Conservation (phyloP, 2,113 vertebrate species). For the Carettochelys insculpta region DNA sequence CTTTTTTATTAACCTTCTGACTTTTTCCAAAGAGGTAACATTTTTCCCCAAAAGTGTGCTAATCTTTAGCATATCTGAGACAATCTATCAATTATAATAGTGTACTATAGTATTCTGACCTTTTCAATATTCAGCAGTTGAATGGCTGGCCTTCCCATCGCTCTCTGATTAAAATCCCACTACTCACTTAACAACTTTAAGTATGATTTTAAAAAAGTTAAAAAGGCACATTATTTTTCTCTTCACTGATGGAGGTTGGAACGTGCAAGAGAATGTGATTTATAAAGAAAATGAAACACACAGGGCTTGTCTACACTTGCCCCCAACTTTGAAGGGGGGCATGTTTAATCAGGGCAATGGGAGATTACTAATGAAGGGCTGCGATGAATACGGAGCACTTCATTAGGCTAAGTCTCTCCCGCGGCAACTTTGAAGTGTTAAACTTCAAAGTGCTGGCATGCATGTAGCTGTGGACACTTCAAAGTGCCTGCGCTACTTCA, state of each 20-base stretch:
- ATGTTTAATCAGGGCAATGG: too few relatives aligned
- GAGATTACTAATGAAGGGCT: too few relatives aligned
- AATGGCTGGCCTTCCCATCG: conserved; percentile 55
- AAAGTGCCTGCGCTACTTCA: too few relatives aligned
- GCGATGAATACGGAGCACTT: too few relatives aligned
- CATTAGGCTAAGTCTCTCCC: too few relatives aligned
- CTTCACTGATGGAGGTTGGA: conserved; percentile 39
- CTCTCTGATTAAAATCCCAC: conserved; percentile 60
- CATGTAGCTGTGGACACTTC: too few relatives aligned
- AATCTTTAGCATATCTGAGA: conserved; percentile 30
- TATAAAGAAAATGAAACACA: conserved; percentile 11
- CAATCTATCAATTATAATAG: conserved; percentile 48
- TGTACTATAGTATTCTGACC: conserved; percentile 48
- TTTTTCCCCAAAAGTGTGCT: conserved; percentile 35
- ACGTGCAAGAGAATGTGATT: neutral
- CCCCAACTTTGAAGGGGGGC: too few relatives aligned
- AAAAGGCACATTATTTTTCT: conserved; percentile 60
- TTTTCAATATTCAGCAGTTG: conserved; percentile 72
- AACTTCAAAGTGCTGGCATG: too few relatives aligned
- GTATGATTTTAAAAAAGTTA: conserved; percentile 68
- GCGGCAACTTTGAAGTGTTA: too few relatives aligned
- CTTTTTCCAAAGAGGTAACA: conserved; percentile 21
- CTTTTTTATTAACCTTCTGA: neutral
- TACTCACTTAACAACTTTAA: conserved; percentile 65
- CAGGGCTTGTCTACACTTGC: too few relatives aligned